Evolutionary conservation across 2,113 vertebrate species (phyloP), one percentile per base, ranked within the genome.

Genomic region (Marmota monax): DNA sequence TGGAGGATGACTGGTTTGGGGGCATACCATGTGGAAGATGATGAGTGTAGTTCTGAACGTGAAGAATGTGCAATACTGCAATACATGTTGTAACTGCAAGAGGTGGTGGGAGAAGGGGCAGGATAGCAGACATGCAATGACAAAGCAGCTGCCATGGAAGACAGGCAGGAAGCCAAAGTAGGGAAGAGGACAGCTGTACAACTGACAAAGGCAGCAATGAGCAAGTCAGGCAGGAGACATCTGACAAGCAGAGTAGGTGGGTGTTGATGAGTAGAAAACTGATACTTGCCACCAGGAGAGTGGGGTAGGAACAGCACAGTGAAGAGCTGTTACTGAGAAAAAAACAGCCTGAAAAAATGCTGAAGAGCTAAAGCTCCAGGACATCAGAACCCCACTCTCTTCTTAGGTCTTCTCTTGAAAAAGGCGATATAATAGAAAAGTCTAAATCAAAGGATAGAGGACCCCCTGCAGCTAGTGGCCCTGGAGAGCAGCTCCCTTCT

Each of bases 141-240:
- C 1, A 73, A 61, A 97, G 77, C 84, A 90, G 88, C 90, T 96
- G 94, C 53, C 69, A 63, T 51, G 29, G 82, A 92, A 96, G 92
- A 93, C 51, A 84, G 96, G 97, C 96, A 91, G 51, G 88, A 95
- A 77, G 85, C 95, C 97, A 97, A 93, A 77, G 87, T 45, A 73
- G 58, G 25, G 39, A 92, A 82, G 83, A 91, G 85, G 88, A 90
- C 61, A 95, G 96, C 85, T 97, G 88, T 74, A 84, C 17, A 29
- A 92, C 34, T 82, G 88, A 97, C 91, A 95, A 96, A 94, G 84
- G 94, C 83, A 79, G 86, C 79, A 92, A 77, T 42, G n/a, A 92
- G 56, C 42, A 37, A 92, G 85, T 69, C 53, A 92, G 88, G 84
- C 88, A 85, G 69, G 91, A 92, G 90, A 92, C 85, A 95, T 85